Percentiles rank a stretch among this genome's conserved stretches.
phyloP scores from a whole-genome alignment of 2,113 vertebrate genomes.

The Micronycteris hirsuta region DNA sequence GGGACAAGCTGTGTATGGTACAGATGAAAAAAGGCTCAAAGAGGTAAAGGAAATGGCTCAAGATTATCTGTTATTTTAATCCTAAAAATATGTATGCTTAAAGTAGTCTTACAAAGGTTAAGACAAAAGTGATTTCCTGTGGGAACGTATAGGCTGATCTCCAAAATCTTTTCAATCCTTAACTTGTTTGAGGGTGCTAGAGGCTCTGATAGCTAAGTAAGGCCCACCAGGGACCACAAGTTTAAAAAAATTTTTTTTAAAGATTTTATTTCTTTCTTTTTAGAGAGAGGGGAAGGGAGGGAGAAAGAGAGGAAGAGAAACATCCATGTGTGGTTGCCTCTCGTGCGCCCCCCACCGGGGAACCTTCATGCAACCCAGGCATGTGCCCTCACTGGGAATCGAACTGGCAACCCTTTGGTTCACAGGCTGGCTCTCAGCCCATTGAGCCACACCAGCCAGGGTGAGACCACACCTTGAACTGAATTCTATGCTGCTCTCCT shows the following conservation, averaged over 20 bases:
- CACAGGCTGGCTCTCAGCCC: too few species aligned
- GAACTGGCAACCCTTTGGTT: too few species aligned
- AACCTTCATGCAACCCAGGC: too few species aligned
- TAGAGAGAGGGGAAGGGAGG: too few species aligned
- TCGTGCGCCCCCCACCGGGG: too few species aligned
- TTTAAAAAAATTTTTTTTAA: too few species aligned
- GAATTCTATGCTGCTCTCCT: not conserved
- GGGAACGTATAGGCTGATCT: not conserved
- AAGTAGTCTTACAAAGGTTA: not conserved
- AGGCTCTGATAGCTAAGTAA: not conserved
- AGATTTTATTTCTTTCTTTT: too few species aligned
- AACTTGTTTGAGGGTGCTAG: not conserved
- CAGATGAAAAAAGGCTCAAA: not conserved
- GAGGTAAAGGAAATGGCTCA: constrained; percentile 24
- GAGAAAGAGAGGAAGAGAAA: too few species aligned
- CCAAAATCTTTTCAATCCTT: not conserved
- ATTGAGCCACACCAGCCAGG: too few species aligned
- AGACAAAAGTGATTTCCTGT: not conserved
- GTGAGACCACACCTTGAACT: not conserved
- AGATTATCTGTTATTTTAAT: constrained; percentile 27
- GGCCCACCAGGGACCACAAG: not conserved
- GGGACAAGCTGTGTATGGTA: not conserved
- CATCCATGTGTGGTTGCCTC: too few species aligned
- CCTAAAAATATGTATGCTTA: not conserved
- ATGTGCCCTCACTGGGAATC: too few species aligned